Evolutionary conservation across 2,888 invertebrate genomes (phyloP).

Genomic region (Cancer borealis): DNA sequence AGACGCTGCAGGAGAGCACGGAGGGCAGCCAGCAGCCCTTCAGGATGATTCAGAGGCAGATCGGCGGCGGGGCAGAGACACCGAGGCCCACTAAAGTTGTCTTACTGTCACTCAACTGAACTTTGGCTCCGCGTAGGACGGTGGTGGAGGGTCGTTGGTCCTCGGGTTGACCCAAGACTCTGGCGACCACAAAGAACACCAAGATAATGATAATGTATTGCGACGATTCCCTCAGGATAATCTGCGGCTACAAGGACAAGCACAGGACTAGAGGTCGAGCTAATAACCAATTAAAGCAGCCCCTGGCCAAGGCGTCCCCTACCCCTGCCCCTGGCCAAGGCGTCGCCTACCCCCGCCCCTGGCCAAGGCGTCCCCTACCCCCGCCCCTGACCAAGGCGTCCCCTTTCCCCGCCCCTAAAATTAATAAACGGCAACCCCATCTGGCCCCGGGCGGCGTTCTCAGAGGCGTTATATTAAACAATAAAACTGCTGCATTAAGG

Average conservation of each 20-base stretch:
- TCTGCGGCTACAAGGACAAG: constrained; percentile 28
- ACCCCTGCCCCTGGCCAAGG: too few species aligned
- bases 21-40: not conserved
- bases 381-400: too few species aligned
- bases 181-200: not conserved
- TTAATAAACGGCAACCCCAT: constrained; percentile 8
- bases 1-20: not conserved
- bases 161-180: not conserved
- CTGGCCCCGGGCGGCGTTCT: not conserved
- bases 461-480: constrained; percentile 10
- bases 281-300: constrained; percentile 37
- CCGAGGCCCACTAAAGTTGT: constrained; percentile 29
- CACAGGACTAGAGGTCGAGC: constrained; percentile 8
- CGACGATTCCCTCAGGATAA: constrained; percentile 29
- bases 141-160: not conserved
- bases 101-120: constrained; percentile 10
- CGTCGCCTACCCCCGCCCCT: not conserved
- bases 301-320: not conserved
- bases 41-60: constrained; percentile 27
- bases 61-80: constrained; percentile 17
- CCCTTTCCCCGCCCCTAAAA: not conserved
- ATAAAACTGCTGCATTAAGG: constrained; percentile 29
- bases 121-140: not conserved
- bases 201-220: constrained; percentile 37
- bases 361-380: not conserved